Base-by-base conservation (phyloP, 92 coral and sea anemone genomes). In the Plumapathes pennacea region DNA sequence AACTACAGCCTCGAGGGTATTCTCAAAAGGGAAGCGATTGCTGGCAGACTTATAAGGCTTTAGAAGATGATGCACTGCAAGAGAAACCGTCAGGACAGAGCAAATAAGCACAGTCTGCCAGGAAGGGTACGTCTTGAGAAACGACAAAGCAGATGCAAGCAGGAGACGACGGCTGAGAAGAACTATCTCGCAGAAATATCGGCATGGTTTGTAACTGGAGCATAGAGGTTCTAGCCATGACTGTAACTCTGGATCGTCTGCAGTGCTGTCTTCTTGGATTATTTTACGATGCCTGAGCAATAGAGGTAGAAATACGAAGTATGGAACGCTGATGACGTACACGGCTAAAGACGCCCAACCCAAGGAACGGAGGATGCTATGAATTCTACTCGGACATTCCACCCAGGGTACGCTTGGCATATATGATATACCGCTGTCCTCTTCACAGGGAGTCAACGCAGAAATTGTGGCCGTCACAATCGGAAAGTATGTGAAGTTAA, bases 401-500 rank as follows among this genome's bases (percentile, higher is more conserved):
- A 85, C 56, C 94, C 94, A 85, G 4, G 94, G 94, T 4, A 59
- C 56, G 46, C 17, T 42, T 13, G 69, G 69, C 84, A 85, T 57
- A 49, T 54, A 85, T 2, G 14, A 54, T 4, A 81, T 33, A 49
- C 47, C 60, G 0, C 38, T 60, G 26, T 76, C 81, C 29, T 33
- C 31, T 26, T 41, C 58, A 21, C 94, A 85, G 30, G 88, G 88
- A 28, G 56, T 74, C 46, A 85, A 31, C 10, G 68, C 74, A 26
- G 72, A 57, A 3, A 81, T 38, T 4, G 84, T 69, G 20, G 39
- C 62, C 36, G 72, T 62, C 17, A 82, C 85, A 32, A 85, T 71
- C 24, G 91, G 91, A 67, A 85, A 85, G 64, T 85, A 85, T 19
- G 72, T 57, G 51, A 86, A 64, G 31, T 69, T 70, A 4, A 86